Evolutionary conservation across 2,888 invertebrate genomes (phyloP), one percentile per base, ranked within the genome.

Genomic region (Pilophorus perplexus): DNA sequence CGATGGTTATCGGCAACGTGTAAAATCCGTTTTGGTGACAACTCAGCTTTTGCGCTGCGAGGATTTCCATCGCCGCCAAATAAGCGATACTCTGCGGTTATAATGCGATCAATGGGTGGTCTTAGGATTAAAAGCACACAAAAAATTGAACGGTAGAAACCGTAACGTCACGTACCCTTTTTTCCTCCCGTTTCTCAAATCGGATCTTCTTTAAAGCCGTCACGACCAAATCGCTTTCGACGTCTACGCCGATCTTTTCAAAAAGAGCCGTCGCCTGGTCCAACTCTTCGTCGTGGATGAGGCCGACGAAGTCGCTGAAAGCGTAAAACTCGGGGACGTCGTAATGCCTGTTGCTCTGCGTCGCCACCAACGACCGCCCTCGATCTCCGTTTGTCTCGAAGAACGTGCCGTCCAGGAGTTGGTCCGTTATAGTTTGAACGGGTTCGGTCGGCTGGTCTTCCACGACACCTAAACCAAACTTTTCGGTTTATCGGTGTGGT

Each of bases 141-240:
- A n/a, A n/a, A n/a, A n/a, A n/a, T n/a, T n/a, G n/a, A n/a, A n/a
- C n/a, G n/a, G n/a, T n/a, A n/a, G n/a, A n/a, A n/a, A n/a, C n/a
- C n/a, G n/a, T n/a, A n/a, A n/a, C n/a, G n/a, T n/a, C n/a, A n/a
- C 38, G 40, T 10, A 62, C 62, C 22, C 40, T 62, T 46, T 62
- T 62, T 10, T 46, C 28, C 22, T 20, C 27, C 16, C 62, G 46
- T 2, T 28, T 16, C 28, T 62, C 25, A 20, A 62, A 27, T 16
- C 46, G 62, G 1, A 46, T 28, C 5, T 28, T 46, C 46, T 27
- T 14, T 1, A 62, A 12, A n/a, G 28, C 28, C 33, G 4, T 27
- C 14, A 62, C 33, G 8, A 28, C 62, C 2, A 62, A 16, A n/a
- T 62, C 62, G 22, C 46, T 38, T 8, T 18, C 12, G 2, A 10